These are phyloP conservation scores for rabbit (Oryctolagus cuniculus) DNA, from an alignment of 2,113 vertebrate genomes.

Conservation along the genomic window mOryCun1.1 NC_091439.1:8133001-8133500, in stretches of 20 bases:
- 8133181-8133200: background rate
- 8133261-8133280: background rate
- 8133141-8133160: background rate
- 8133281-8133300: background rate
- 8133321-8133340: background rate
- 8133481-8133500: no score
- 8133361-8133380: background rate
- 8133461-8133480: no score
- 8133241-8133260: background rate
- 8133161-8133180: background rate
- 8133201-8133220: background rate
- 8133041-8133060: background rate
- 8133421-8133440: no score
- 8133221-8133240: background rate
- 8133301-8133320: background rate
- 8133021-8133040: background rate
- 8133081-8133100: background rate
- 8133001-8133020: no score
- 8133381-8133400: background rate
- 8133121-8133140: background rate
- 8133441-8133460: no score
- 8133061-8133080: background rate
- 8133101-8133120: background rate
- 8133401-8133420: background rate
- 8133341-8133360: background rate